These are phyloP conservation scores for Pogonus chalceus DNA, from an alignment of 1,140 invertebrate species.

Conservation along the genomic window DNA sequence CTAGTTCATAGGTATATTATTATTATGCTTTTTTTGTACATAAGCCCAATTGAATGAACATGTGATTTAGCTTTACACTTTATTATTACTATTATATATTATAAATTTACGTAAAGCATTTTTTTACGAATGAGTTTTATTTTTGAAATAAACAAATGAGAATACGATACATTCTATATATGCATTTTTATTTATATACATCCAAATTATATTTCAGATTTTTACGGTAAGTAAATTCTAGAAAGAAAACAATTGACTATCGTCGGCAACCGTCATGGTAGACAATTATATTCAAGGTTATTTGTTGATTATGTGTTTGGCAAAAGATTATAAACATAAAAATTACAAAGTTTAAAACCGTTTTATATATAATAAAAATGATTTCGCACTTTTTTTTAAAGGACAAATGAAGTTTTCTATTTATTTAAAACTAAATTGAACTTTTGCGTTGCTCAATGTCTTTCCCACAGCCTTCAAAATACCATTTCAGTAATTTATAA, in stretches of 20 bases:
- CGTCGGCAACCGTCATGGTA: too few species aligned
- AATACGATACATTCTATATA: not conserved
- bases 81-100: conserved; percentile 1
- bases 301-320: too few species aligned
- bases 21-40: conserved; percentile 4
- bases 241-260: too few species aligned
- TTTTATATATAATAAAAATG: not conserved
- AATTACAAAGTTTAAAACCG: not conserved
- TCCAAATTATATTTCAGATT: not conserved
- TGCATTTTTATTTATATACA: not conserved
- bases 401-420: not conserved
- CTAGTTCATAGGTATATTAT: too few species aligned
- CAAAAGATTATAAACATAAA: too few species aligned
- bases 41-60: not conserved
- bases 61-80: conserved; percentile 4
- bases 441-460: not conserved
- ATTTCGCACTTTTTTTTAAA: not conserved
- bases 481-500: not conserved
- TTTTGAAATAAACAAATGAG: not conserved
- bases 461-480: not conserved
- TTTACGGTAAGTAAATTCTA: too few species aligned
- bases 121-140: conserved; percentile 7
- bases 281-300: too few species aligned
- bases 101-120: not conserved
- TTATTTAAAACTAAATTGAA: not conserved